These are phyloP conservation scores for Cheilosia soror DNA, from an alignment of 2,888 invertebrate genomes.

Conservation along the genomic window DNA sequence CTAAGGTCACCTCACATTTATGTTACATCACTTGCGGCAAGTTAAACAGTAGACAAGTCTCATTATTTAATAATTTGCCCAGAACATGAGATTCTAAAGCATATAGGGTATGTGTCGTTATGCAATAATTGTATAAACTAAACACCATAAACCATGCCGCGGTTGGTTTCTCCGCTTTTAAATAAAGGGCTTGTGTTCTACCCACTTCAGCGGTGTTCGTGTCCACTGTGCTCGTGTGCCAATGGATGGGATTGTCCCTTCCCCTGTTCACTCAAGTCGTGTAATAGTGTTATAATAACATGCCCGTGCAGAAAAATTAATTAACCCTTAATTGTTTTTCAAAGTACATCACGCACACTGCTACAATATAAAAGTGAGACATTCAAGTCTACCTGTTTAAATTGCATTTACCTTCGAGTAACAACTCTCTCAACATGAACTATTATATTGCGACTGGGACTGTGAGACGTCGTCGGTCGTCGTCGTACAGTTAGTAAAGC, in stretches of 20 bases:
- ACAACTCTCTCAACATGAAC: conserved; percentile 39
- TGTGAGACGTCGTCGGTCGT: neutral
- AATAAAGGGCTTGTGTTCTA: conserved; percentile 24
- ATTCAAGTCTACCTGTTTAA: conserved; percentile 49
- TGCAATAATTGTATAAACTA: conserved; percentile 54
- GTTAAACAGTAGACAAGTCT: conserved; percentile 24
- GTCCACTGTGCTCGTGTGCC: neutral
- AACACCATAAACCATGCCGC: conserved; percentile 17
- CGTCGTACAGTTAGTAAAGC: neutral
- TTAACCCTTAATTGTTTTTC: conserved; percentile 66
- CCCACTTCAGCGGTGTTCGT: no score
- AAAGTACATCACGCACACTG: conserved; percentile 29
- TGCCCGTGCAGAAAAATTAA: conserved; percentile 55
- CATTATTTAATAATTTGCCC: conserved; percentile 56
- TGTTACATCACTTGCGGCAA: conserved; percentile 26
- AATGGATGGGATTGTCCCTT: conserved; percentile 36
- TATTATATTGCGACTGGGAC: conserved; percentile 30
- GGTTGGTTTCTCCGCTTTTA: conserved; percentile 10
- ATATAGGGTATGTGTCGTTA: conserved; percentile 11
- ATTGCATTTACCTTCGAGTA: conserved; percentile 64
- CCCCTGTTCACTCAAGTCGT: neutral
- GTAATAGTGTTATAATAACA: conserved; percentile 43
- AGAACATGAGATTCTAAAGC: conserved; percentile 32
- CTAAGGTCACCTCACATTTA: neutral
- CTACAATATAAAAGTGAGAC: conserved; percentile 7